Base-by-base conservation (phyloP, 2,888 invertebrate species). In the Chrysotoxum bicinctum region DNA sequence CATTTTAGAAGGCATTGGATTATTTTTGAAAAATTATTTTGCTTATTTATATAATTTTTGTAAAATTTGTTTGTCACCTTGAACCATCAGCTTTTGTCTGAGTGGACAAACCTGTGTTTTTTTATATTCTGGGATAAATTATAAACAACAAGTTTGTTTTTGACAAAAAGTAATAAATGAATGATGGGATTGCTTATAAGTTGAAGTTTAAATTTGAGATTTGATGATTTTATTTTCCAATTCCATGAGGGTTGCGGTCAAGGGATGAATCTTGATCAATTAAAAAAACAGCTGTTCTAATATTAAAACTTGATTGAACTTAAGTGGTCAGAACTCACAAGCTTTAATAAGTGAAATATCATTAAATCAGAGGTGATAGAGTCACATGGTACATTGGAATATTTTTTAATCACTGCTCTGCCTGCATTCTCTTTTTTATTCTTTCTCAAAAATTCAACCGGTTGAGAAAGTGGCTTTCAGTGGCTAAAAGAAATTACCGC, bases 1-100 rank as follows among this genome's bases (percentile, higher is more conserved):
- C 64, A 70, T 64, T 58, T 66, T 70, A 54, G 78, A 78, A 77
- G 52, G 14, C 70, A 77, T 82, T 82, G 58, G 58, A 52, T 40
- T 77, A 66, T 72, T 66, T 70, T 73, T 66, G 56, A 58, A 58
- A 35, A 37, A 21, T 35, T 26, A 64, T 21, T n/a, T 52, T 45
- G 12, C 37, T 78, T 35, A 54, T 50, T 35, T 58, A 26, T 64
- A 62, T 72, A 45, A 45, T 21, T 26, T 52, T 45, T 62, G 12
- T 54, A 30, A 21, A 16, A 30, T 45, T 62, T 66, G 12, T 43
- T 50, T 64, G 43, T 64, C 43, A 64, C 64, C 64, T 64, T 64
- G 64, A 64, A 64, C 30, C 14, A 32, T 30, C 64, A 37, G 19
- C 43, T 32, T 16, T 56, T n/a, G 56, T 56, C 62, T 62, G 62